These are phyloP conservation scores for Laspeyria flexula DNA, from an alignment of 2,888 invertebrate species.

Conservation along the genomic window DNA sequence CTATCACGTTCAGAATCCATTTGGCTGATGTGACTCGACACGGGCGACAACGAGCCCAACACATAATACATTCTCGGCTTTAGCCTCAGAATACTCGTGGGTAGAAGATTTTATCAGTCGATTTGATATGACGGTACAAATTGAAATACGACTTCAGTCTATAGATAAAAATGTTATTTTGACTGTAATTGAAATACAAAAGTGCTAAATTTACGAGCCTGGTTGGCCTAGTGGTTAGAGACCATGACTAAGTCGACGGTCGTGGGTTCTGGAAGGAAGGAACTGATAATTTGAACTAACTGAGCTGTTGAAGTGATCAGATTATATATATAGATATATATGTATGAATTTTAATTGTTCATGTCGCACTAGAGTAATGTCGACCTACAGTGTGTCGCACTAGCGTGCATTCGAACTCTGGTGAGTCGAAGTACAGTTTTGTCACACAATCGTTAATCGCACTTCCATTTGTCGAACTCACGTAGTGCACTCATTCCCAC, in stretches of 20 bases:
- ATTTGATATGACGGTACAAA: neutral
- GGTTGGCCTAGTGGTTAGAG: too few species aligned
- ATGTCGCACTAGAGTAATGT: conserved; percentile 1
- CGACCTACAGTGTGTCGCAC: conserved; percentile 16
- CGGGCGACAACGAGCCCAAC: neutral
- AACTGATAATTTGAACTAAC: too few species aligned
- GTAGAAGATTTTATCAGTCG: neutral
- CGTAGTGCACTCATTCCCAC: neutral
- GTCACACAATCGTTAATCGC: neutral
- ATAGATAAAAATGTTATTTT: too few species aligned
- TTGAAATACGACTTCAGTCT: too few species aligned
- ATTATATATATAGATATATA: too few species aligned
- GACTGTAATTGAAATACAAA: too few species aligned
- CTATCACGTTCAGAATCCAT: conserved; percentile 7
- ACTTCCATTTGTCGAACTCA: neutral
- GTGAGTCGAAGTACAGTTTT: neutral
- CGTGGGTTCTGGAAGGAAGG: too few species aligned
- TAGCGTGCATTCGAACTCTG: neutral
- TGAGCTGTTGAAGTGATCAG: too few species aligned
- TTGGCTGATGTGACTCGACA: neutral
- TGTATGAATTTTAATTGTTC: too few species aligned
- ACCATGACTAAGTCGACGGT: too few species aligned
- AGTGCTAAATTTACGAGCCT: too few species aligned
- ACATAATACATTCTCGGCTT: neutral
- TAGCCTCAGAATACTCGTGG: neutral